Evolutionary conservation across 2,797 vertebrate species (phyloP).

Genomic region (Pteropus rufus): DNA sequence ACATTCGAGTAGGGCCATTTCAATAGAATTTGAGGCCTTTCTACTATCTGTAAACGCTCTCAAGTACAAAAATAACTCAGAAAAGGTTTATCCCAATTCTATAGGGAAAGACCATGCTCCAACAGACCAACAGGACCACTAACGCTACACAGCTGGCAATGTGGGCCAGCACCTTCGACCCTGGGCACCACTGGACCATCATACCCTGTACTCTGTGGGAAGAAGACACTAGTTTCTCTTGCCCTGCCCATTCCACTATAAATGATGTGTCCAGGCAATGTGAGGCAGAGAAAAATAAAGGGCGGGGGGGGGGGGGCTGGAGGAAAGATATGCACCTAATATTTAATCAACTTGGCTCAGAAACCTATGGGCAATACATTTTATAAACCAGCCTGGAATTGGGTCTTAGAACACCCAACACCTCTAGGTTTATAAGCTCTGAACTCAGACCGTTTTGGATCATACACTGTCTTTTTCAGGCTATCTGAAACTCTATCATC

Average conservation of each 20-base stretch:
- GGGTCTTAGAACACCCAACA: background rate
- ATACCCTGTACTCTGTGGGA: background rate
- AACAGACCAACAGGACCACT: background rate
- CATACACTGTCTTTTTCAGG: background rate
- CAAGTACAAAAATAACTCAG: constrained; percentile 22
- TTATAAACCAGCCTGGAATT: background rate
- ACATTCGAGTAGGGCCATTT: background rate
- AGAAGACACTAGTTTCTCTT: background rate
- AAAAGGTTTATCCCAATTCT: background rate
- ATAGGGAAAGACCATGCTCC: background rate
- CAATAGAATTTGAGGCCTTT: background rate
- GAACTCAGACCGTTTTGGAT: background rate
- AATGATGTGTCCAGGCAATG: background rate
- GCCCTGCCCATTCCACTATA: background rate
- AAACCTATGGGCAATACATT: background rate
- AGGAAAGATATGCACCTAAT: background rate
- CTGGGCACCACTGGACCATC: background rate
- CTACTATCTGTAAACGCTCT: background rate
- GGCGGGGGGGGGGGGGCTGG: background rate
- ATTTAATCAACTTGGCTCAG: constrained; percentile 18
- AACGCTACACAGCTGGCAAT: background rate
- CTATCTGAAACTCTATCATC: background rate
- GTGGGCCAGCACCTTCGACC: background rate
- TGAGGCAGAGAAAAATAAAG: background rate
- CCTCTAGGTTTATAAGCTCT: background rate